Percentiles rank a stretch among this genome's conserved stretches.
Evolutionary conservation across 2,113 vertebrate genomes (phyloP).

Genomic region (Gobiocypris rarus): DNA sequence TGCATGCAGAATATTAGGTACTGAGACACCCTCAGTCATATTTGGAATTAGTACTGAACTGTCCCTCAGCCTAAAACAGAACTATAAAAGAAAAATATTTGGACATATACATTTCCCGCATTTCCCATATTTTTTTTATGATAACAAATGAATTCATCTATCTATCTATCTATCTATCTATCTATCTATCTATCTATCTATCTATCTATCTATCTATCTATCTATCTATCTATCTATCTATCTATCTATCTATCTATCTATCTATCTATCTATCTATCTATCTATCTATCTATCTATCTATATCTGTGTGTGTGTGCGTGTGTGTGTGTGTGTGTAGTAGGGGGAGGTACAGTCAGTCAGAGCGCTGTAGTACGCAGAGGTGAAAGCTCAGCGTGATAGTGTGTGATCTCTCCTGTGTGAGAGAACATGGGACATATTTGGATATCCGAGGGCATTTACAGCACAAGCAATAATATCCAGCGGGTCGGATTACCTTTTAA

Average conservation of each 20-base stretch:
- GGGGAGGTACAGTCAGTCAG: slow-evolving; percentile 23
- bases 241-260: no score
- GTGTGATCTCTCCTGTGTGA: slow-evolving; percentile 26
- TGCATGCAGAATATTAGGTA: background rate
- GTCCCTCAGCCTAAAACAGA: no score
- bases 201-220: background rate
- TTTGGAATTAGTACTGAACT: no score
- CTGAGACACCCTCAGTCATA: background rate
- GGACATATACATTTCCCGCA: no score
- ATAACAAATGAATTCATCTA: no score
- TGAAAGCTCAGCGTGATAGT: slow-evolving; percentile 40
- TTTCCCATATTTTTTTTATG: no score
- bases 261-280: background rate
- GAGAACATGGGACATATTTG: slow-evolving; percentile 26
- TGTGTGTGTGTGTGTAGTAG: background rate
- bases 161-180: no score
- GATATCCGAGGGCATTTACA: slow-evolving; percentile 17
- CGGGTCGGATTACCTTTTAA: background rate
- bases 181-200: no score
- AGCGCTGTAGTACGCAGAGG: slow-evolving; percentile 15
- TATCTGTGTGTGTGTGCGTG: background rate
- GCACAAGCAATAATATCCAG: slow-evolving; percentile 17
- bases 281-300: no score
- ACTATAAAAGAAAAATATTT: no score
- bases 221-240: background rate